Base-by-base conservation (phyloP, 1,140 invertebrate species). In the Pseudoatta argentina region DNA sequence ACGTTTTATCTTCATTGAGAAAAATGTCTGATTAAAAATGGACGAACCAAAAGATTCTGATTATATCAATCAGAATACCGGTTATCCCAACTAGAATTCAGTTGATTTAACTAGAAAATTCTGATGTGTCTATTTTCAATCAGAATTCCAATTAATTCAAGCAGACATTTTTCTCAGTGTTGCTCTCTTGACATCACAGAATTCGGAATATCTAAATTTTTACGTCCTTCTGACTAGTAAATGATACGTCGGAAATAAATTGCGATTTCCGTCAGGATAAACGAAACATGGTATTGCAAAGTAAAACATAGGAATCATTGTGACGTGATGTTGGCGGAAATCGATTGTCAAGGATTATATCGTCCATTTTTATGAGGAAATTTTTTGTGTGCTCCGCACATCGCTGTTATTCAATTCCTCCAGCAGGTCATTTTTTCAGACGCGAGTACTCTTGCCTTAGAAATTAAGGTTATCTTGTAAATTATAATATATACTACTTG, bases 291-390 rank as follows among this genome's bases (percentile, higher is more conserved):
- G 6, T 21, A 55, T 71, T 6, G 63, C 51, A 48, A 51, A 64
- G 82, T 85, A 39, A 67, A 77, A 88, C 66, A 59, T 53, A 76
- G 78, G 83, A 88, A 88, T 89, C 67, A 72, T 63, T 21, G 64
- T 24, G 27, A 24, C 2, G 5, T 21, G n/a, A 6, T 27, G 53
- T 67, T 71, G 63, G 48, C 30, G 77, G 76, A 85, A 71, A 66
- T 59, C 75, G 71, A 88, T 89, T 88, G 75, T 66, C 78, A 21
- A 55, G 64, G 85, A 88, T 89, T 89, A 88, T 81, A 57, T 79
- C 61, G 69, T 79, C 63, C 44, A 88, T 79, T 88, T 88, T 89
- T 69, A 86, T 72, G 59, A 88, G 88, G 59, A 79, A 89, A 24
- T 59, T 88, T 82, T 55, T 79, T 63, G 21, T 24, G 27, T 55